Conservation (phyloP, 2,888 invertebrate genomes). For the Drosophila leonis region DNA sequence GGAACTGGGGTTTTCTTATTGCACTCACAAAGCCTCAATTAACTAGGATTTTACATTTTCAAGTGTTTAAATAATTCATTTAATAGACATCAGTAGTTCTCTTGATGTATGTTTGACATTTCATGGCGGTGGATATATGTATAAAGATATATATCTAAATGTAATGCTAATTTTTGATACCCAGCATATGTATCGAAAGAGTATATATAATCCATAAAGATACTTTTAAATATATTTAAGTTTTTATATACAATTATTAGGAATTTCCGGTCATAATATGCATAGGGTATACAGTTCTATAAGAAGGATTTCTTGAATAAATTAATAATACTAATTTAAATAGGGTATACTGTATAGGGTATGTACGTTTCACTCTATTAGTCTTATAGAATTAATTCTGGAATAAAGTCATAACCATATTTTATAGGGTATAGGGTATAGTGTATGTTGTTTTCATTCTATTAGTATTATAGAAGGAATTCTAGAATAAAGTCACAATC, state of each 20-base stretch:
- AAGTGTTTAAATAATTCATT: constrained; percentile 5
- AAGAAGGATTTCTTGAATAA: no score
- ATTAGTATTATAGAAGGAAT: no score
- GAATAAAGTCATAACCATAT: no score
- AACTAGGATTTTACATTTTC: constrained; percentile 5
- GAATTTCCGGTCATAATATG: background rate
- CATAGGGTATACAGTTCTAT: background rate
- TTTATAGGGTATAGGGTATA: background rate
- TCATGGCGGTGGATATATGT: background rate
- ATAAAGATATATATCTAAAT: background rate
- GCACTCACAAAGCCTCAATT: constrained; percentile 17
- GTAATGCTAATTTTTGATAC: constrained; percentile 1
- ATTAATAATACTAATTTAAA: no score
- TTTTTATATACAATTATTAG: background rate
- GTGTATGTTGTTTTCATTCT: no score
- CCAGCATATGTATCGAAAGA: background rate
- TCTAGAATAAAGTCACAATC: background rate
- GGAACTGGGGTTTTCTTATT: constrained; percentile 27
- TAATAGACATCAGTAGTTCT: background rate
- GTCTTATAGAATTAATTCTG: no score
- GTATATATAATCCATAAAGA: background rate
- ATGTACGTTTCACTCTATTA: no score
- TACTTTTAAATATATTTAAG: background rate
- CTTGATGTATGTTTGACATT: constrained; percentile 5
- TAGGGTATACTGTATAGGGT: no score